Evolutionary conservation across 2,888 invertebrate species (phyloP), one percentile per base, ranked within the genome.

Genomic region (Pseudanteris insignis): DNA sequence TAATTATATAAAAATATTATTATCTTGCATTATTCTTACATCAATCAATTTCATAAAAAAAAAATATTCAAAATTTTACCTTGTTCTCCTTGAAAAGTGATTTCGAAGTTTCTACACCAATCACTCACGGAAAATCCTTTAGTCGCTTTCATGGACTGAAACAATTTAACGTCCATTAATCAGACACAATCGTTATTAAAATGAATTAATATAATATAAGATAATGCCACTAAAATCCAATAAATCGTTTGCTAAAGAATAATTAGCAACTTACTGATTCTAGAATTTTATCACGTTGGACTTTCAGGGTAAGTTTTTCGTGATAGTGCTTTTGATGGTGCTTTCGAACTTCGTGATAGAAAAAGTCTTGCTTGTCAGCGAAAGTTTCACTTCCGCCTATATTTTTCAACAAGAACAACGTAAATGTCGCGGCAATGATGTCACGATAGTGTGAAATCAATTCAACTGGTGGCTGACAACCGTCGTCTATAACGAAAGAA

Each of bases 321-420:
- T 94, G 93, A 73, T 91, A 89, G 76, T 92, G 90, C 53, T 92
- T 92, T 68, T 91, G 87, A 81, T 95, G 94, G 70, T 88, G 89
- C 72, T 91, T 91, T 67, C 95, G 85, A 18, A 89, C 84, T 79
- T 88, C 88, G 72, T 88, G 87, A 73, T 88, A 86, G 76, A 88
- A 88, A 75, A 88, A 88, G 67, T 86, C 83, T 78, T 67, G 93
- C 84, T 84, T 91, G 55, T 85, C 85, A 78, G 94, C 93, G 77
- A 96, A 96, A 7, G 94, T 91, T 81, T 96, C 96, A 33, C 94
- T 95, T 1, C 96, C 96, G 40, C 95, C 96, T 79, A 94, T 94
- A 83, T 95, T 95, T 82, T 93, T 93, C 18, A 94, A 82, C 65
- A 96, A 85, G 77, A 95, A 92, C 76, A 92, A 89, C 1, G 94